Evolutionary conservation across 2,113 vertebrate species (phyloP), one percentile per base, ranked within the genome.

Genomic region (Abramis brama): DNA sequence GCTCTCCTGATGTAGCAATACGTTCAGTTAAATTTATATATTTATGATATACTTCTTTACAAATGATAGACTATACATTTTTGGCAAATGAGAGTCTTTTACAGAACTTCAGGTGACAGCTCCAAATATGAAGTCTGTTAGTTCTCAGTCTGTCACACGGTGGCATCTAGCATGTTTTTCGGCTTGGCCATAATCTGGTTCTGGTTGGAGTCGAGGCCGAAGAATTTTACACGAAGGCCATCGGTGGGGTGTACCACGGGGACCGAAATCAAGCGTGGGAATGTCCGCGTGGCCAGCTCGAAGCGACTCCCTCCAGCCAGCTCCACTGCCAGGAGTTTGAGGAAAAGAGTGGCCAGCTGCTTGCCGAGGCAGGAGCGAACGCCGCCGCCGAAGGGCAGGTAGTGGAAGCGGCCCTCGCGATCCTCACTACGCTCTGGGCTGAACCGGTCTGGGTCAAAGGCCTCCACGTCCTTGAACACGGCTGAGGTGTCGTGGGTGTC

Each of bases 181-280:
- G 97, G 94, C 91, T 98, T 98, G 4, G 97, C 96, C 94, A 97
- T 95, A 91, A 99, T 99, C 94, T 99, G 96, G 6, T 99, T 99
- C 95, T 99, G 98, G 93, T 99, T 99, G 89, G 98, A 99, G 95
- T 99, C 98, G 90, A 99, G 93, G 92, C 98, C 98, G 0, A 96
- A 99, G 93, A 99, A 99, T 88, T 97, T 98, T 90, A 99, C 98
- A 76, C 95, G 97, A 47, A 99, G 95, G 91, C 97, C 97, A 0
- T 97, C 97, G 0, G 96, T 96, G 0, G 98, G 98, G 91, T 99
- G 97, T 88, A 99, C 94, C 86, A 99, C 97, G 0, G 98, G 98
- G 86, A 99, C 98, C 12, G 97, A 94, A 82, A 96, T 92, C 91
- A 99, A 93, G 11, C 91, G 96, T 2, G 98, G 97, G 93, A 99